A percentile compares a stretch with the other conserved stretches of the same genome.
Evolutionary conservation across 2,888 invertebrate genomes (phyloP).

Genomic region (Taphrorychus bicolor): DNA sequence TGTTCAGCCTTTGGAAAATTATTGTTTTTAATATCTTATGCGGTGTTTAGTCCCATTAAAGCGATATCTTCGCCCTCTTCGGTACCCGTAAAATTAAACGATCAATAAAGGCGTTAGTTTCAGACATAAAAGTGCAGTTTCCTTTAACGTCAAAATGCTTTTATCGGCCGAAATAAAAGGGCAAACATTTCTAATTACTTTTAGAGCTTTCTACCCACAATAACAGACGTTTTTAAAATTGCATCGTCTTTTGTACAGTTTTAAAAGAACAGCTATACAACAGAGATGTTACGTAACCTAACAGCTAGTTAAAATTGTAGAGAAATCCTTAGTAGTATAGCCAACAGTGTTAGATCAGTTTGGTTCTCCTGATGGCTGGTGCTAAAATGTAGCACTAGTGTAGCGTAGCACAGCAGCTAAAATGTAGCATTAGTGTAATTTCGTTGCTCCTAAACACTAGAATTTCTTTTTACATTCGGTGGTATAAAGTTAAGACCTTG

Average conservation of each 20-base stretch:
- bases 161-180: conserved; percentile 15
- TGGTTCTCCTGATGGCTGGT: too few relatives aligned
- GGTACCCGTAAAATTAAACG: conserved; percentile 24
- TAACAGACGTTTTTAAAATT: conserved; percentile 7
- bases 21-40: conserved; percentile 8
- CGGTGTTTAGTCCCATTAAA: conserved; percentile 9
- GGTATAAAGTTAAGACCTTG: too few relatives aligned
- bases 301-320: too few relatives aligned
- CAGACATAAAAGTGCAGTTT: conserved; percentile 26
- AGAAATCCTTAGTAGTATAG: too few relatives aligned
- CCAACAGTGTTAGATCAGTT: too few relatives aligned
- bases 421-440: too few relatives aligned
- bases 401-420: too few relatives aligned
- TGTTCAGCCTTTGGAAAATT: conserved; percentile 6
- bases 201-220: not conserved
- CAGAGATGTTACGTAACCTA: too few relatives aligned
- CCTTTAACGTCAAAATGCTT: conserved; percentile 20
- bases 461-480: too few relatives aligned
- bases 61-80: conserved; percentile 2
- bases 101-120: conserved; percentile 28
- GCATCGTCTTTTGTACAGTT: not conserved
- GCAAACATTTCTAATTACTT: conserved; percentile 16
- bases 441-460: too few relatives aligned
- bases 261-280: not conserved
- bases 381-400: too few relatives aligned